Percentiles rank a stretch among this genome's conserved stretches.
Conservation (phyloP, 1,140 invertebrate species). For the Brachionus rubens region DNA sequence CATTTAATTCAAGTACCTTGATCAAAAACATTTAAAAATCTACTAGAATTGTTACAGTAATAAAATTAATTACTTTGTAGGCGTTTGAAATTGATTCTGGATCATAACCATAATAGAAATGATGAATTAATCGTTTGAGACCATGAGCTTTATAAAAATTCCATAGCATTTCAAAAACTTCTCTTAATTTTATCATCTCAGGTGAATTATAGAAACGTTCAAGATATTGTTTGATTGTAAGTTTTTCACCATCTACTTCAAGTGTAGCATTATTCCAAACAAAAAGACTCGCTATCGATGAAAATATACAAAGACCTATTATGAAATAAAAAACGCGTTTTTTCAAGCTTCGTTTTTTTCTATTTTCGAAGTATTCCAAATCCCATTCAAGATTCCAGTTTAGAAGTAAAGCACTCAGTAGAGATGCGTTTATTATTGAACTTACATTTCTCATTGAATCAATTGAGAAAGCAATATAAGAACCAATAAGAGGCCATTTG, state of each 20-base stretch:
- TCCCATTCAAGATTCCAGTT: slow-evolving; percentile 50
- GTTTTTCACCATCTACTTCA: slow-evolving; percentile 77
- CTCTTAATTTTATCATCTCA: slow-evolving; percentile 62
- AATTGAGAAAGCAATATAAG: slow-evolving; percentile 68
- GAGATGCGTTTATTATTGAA: slow-evolving; percentile 48
- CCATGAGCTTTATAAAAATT: slow-evolving; percentile 73
- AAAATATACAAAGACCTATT: slow-evolving; percentile 68
- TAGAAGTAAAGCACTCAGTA: slow-evolving; percentile 50
- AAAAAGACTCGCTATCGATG: slow-evolving; percentile 71
- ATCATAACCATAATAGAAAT: slow-evolving; percentile 77
- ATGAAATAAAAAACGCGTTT: slow-evolving; percentile 62
- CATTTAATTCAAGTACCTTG: slow-evolving; percentile 72
- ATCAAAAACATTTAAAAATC: slow-evolving; percentile 47
- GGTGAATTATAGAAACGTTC: slow-evolving; percentile 84
- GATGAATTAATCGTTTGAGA: slow-evolving; percentile 69
- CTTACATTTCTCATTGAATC: slow-evolving; percentile 66
- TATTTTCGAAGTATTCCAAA: slow-evolving; percentile 48
- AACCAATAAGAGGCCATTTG: slow-evolving; percentile 68
- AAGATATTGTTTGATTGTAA: slow-evolving; percentile 75
- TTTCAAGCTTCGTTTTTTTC: slow-evolving; percentile 57
- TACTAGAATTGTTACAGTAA: neutral
- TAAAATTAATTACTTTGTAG: slow-evolving; percentile 67
- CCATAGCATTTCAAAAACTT: slow-evolving; percentile 72
- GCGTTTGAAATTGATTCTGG: slow-evolving; percentile 83
- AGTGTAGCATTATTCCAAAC: slow-evolving; percentile 85